Percentiles rank a stretch among this genome's conserved stretches.
phyloP scores from a whole-genome alignment of 2,888 invertebrate species.

The Troides helena region DNA sequence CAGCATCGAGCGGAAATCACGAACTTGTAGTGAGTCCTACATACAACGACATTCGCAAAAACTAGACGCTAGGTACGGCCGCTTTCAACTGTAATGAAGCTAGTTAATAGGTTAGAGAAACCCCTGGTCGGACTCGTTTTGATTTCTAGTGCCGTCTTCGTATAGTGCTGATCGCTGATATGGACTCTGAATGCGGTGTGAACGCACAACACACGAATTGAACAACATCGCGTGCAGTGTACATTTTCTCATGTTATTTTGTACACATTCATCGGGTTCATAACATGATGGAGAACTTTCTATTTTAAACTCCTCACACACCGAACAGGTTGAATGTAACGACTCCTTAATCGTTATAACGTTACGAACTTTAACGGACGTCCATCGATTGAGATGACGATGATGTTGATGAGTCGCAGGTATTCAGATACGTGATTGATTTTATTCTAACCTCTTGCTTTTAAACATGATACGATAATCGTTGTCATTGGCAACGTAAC shows the following conservation, averaged over 20 bases:
- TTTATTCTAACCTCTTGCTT: no score
- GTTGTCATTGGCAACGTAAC: no score
- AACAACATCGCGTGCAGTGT: neutral
- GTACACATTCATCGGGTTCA: neutral
- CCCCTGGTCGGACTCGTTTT: slow-evolving; percentile 37
- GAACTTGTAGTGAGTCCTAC: slow-evolving; percentile 66
- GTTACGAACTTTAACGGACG: neutral
- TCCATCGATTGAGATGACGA: no score
- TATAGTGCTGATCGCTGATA: slow-evolving; percentile 63
- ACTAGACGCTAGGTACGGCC: slow-evolving; percentile 60
- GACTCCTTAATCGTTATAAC: neutral
- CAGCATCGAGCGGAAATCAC: slow-evolving; percentile 66
- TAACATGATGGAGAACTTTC: slow-evolving; percentile 23
- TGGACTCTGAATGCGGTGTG: slow-evolving; percentile 22
- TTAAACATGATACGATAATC: no score
- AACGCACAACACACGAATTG: neutral
- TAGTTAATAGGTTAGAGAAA: slow-evolving; percentile 75
- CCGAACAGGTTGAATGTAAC: slow-evolving; percentile 1
- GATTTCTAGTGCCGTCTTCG: slow-evolving; percentile 64
- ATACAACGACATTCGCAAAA: slow-evolving; percentile 67
- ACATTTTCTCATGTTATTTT: slow-evolving; percentile 9
- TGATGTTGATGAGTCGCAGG: neutral
- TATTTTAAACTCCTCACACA: slow-evolving; percentile 18
- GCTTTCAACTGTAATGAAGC: slow-evolving; percentile 73
- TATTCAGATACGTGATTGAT: no score